Evolutionary conservation across 2,113 vertebrate species (phyloP).

Genomic region (Strix aluco): DNA sequence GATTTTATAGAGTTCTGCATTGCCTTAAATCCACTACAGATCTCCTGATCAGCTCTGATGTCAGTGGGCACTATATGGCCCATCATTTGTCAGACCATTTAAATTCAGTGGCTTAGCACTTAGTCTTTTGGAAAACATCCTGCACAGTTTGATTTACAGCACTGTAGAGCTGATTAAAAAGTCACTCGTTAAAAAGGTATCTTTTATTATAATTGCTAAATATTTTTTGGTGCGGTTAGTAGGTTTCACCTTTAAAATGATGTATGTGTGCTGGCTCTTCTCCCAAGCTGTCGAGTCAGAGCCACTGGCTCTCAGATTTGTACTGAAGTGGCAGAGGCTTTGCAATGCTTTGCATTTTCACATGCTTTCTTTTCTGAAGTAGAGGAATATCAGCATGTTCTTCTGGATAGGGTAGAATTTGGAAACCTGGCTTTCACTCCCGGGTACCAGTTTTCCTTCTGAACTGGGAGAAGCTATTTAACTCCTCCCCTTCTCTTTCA

Average conservation of each 20-base stretch:
- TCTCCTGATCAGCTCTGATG: neutral
- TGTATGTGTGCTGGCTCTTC: conserved; percentile 18
- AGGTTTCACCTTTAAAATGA: conserved; percentile 26
- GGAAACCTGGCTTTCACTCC: neutral
- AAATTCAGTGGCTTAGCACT: neutral
- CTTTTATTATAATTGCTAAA: conserved; percentile 63
- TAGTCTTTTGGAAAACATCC: conserved; percentile 15
- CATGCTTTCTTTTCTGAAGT: neutral
- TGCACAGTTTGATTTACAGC: conserved; percentile 25
- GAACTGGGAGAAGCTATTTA: neutral
- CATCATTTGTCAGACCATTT: neutral
- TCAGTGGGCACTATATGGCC: neutral
- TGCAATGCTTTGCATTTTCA: neutral
- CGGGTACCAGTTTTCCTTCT: neutral
- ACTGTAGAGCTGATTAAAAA: conserved; percentile 48
- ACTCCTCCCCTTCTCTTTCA: neutral
- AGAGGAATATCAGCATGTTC: neutral
- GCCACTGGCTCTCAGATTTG: neutral
- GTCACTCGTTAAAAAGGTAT: conserved; percentile 56
- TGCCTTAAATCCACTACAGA: neutral
- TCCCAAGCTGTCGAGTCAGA: neutral
- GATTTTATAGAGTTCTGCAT: neutral
- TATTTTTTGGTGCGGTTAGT: conserved; percentile 54
- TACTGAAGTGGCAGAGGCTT: neutral
- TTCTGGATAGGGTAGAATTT: neutral